These are phyloP conservation scores for Lates japonicus DNA, from an alignment of 2,797 vertebrate species.

Conservation along the genomic window DNA sequence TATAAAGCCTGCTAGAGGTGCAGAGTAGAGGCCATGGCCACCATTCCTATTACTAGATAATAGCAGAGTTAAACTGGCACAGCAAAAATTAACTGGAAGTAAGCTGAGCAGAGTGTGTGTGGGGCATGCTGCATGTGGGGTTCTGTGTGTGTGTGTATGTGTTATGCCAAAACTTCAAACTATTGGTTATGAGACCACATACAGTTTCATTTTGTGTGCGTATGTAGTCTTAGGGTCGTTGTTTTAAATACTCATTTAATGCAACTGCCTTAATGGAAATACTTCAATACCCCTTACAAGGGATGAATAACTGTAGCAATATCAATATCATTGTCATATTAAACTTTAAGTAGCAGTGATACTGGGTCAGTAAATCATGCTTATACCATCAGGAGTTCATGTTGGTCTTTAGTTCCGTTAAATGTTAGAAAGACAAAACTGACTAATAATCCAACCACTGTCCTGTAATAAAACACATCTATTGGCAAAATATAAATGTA, in stretches of 20 bases:
- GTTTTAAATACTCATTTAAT: conserved; percentile 24
- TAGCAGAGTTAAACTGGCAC: conserved; percentile 56
- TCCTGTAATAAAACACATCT: neutral
- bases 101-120: conserved; percentile 31
- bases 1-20: conserved; percentile 42
- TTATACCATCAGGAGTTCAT: neutral
- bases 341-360: neutral
- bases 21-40: conserved; percentile 60
- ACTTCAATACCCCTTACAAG: conserved; percentile 4
- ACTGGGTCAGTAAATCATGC: neutral
- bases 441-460: neutral
- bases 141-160: conserved; percentile 4
- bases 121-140: neutral
- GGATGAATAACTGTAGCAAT: neutral
- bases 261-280: neutral
- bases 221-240: neutral
- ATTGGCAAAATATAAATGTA: neutral
- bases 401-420: neutral
- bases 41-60: conserved; percentile 61
- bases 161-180: conserved; percentile 1
- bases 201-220: conserved; percentile 1
- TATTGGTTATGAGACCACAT: neutral
- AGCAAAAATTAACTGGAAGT: conserved; percentile 48
- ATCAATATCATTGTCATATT: conserved; percentile 4
- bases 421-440: no score